A percentile compares a stretch with the other conserved stretches of the same genome.
phyloP scores from a whole-genome alignment of 1,140 invertebrate species.

The Drosophila dunni region DNA sequence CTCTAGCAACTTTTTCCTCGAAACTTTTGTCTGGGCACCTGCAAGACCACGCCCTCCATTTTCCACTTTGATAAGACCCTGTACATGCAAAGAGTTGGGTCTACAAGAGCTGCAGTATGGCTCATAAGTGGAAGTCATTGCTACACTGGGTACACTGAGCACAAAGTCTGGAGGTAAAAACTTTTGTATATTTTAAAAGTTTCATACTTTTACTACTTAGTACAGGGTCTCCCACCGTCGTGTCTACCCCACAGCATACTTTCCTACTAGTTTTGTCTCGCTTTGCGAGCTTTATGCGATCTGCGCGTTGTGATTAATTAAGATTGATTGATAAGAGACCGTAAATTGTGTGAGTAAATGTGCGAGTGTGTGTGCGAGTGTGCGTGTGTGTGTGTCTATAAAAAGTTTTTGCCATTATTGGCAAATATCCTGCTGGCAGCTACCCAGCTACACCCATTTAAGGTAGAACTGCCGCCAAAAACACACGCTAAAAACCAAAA shows the following conservation, averaged over 20 bases:
- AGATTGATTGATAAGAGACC: conserved; percentile 81
- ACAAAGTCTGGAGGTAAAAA: no score
- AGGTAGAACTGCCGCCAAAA: conserved; percentile 38
- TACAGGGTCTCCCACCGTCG: no score
- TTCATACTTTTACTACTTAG: no score
- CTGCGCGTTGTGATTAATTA: conserved; percentile 81
- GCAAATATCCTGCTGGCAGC: conserved; percentile 80
- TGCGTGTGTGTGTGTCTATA: conserved; percentile 70
- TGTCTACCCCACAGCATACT: not conserved
- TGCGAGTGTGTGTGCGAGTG: conserved; percentile 46
- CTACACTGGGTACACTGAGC: no score
- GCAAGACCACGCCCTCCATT: conserved; percentile 43
- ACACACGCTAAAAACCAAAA: conserved; percentile 40
- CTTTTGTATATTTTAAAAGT: no score
- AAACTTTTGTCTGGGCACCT: conserved; percentile 70
- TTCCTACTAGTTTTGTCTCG: conserved; percentile 32
- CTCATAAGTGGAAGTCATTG: no score
- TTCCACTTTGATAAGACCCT: not conserved
- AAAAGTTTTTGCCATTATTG: conserved; percentile 81
- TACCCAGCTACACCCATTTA: conserved; percentile 46
- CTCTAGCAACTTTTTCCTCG: conserved; percentile 47
- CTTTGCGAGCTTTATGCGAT: conserved; percentile 65
- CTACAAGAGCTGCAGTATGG: no score
- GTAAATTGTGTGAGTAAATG: conserved; percentile 43
- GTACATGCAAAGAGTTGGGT: no score